A percentile compares a stretch with the other conserved stretches of the same genome.
These are phyloP conservation scores for Coracias cyanogaster DNA, from an alignment of 2,797 vertebrate genomes.

Conservation along the genomic window DNA sequence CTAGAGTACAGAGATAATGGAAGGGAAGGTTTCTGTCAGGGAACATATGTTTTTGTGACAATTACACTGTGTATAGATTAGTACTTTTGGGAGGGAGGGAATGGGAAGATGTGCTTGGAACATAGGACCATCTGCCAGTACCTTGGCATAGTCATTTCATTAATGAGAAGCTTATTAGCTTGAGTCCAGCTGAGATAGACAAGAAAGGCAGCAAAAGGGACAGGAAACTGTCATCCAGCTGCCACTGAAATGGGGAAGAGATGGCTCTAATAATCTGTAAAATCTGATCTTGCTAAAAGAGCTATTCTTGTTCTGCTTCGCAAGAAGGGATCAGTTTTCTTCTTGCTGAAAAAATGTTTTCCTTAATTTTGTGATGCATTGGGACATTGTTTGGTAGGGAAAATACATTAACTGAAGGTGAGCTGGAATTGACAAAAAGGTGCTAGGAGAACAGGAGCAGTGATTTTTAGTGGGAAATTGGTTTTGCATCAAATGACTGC, in stretches of 20 bases:
- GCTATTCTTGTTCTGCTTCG: background rate
- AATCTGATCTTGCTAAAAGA: background rate
- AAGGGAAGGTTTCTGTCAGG: constrained; percentile 59
- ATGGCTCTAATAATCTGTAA: constrained; percentile 1
- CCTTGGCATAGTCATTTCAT: constrained; percentile 47
- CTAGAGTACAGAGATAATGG: constrained; percentile 39
- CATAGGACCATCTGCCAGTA: constrained; percentile 61
- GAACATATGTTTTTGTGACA: constrained; percentile 63
- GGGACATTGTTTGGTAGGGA: background rate
- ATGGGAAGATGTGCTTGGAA: constrained; percentile 38
- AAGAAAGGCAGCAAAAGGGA: background rate
- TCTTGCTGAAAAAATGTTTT: background rate
- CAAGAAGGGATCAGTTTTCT: background rate
- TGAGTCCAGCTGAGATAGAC: constrained; percentile 27
- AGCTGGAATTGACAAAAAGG: background rate
- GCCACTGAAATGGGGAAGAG: background rate
- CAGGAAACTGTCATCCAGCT: background rate
- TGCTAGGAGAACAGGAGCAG: background rate
- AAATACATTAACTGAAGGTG: background rate
- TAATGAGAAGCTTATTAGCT: constrained; percentile 58
- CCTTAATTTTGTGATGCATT: background rate
- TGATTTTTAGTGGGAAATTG: background rate
- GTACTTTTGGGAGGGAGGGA: constrained; percentile 61
- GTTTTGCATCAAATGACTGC: background rate
- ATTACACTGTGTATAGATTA: constrained; percentile 63